Conservation (phyloP, 1,140 invertebrate species). For the Plutomurus gul region DNA sequence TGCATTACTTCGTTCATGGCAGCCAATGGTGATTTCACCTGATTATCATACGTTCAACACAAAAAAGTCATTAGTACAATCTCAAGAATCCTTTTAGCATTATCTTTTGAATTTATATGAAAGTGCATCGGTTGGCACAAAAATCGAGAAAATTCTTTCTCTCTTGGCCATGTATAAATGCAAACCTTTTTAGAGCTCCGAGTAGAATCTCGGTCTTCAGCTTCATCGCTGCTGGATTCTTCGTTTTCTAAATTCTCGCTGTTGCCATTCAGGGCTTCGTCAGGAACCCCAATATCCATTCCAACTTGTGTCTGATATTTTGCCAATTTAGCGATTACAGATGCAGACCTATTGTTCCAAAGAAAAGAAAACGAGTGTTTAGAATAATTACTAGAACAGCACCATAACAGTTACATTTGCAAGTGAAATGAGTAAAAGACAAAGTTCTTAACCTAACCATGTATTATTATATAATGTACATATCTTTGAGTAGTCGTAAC, state of each 20-base stretch:
- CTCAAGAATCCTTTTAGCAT: background rate
- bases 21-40: constrained; percentile 38
- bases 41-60: constrained; percentile 6
- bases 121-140: background rate
- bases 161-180: too few relatives aligned
- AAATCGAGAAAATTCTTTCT: too few relatives aligned
- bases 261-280: constrained; percentile 71
- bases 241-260: constrained; percentile 40
- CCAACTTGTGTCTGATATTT: constrained; percentile 58
- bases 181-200: constrained; percentile 54
- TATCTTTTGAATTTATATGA: background rate
- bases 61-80: constrained; percentile 13
- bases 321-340: constrained; percentile 45
- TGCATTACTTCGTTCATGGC: constrained; percentile 25
- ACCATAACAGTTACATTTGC: background rate
- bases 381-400: background rate
- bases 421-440: too few relatives aligned
- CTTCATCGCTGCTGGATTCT: constrained; percentile 19
- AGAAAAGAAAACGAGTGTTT: background rate
- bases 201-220: constrained; percentile 32
- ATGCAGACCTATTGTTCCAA: constrained; percentile 1
- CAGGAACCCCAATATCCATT: constrained; percentile 75
- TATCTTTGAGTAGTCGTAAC: too few relatives aligned
- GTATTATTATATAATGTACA: too few relatives aligned
- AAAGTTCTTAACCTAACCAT: too few relatives aligned